These are phyloP conservation scores for Campoletis raptor DNA, from an alignment of 2,888 invertebrate genomes.

Conservation along the genomic window DNA sequence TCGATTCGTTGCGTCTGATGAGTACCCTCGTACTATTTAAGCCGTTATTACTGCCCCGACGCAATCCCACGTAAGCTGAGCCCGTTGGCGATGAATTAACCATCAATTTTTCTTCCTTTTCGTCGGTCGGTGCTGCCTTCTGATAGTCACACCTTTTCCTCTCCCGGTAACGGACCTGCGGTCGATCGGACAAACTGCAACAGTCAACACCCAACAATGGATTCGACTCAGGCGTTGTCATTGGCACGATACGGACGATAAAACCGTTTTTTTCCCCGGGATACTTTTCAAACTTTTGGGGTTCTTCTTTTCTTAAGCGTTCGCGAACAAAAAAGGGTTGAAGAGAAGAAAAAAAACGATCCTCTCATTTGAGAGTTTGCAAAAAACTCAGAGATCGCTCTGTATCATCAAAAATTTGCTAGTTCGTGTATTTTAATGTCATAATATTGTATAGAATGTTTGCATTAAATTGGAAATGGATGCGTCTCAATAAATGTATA, in stretches of 20 bases:
- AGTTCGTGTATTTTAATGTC: background rate
- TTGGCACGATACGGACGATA: constrained; percentile 81
- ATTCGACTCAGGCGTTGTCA: constrained; percentile 81
- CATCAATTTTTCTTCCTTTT: constrained; percentile 68
- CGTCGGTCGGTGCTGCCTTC: constrained; percentile 78
- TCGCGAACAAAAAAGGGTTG: background rate
- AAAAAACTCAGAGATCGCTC: background rate
- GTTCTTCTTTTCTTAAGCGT: background rate
- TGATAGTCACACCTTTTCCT: constrained; percentile 94
- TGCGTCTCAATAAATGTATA: background rate
- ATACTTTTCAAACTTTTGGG: background rate
- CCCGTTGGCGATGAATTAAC: constrained; percentile 59
- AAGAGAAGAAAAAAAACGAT: background rate
- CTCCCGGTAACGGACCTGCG: constrained; percentile 89
- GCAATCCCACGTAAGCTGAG: constrained; percentile 60
- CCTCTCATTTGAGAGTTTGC: background rate
- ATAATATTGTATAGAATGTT: background rate
- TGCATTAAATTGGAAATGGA: background rate
- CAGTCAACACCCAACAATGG: constrained; percentile 83
- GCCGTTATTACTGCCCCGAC: constrained; percentile 69
- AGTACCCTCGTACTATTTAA: constrained; percentile 70
- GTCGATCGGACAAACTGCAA: constrained; percentile 93
- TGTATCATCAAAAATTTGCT: background rate
- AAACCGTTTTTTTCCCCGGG: background rate
- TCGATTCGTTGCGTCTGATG: constrained; percentile 72